phyloP scores from a whole-genome alignment of 2,797 vertebrate species.

The Taenioides sp. region DNA sequence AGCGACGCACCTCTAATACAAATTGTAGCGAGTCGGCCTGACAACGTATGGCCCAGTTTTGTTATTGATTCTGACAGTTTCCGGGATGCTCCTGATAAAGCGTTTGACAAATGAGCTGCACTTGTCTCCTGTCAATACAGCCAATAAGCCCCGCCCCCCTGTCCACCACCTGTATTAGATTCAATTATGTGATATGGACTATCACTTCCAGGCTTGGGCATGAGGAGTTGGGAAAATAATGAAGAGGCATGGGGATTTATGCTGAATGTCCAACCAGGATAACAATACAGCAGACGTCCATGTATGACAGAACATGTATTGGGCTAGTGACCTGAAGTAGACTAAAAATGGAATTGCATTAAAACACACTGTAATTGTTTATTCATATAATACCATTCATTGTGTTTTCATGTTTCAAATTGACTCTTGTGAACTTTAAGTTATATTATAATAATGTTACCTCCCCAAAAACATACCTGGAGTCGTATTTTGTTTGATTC shows the following conservation, averaged over 20 bases:
- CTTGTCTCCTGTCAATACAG: constrained; percentile 46
- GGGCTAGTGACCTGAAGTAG: not conserved
- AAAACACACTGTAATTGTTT: too few relatives aligned
- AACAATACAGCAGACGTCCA: not conserved
- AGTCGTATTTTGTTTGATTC: too few relatives aligned
- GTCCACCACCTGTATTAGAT: constrained; percentile 58
- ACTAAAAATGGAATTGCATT: too few relatives aligned
- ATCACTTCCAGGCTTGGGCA: constrained; percentile 28
- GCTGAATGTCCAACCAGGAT: not conserved
- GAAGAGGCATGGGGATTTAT: constrained; percentile 2
- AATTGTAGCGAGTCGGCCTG: constrained; percentile 47
- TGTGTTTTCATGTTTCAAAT: too few relatives aligned
- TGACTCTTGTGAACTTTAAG: too few relatives aligned
- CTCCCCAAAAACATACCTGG: too few relatives aligned
- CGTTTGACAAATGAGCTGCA: constrained; percentile 62
- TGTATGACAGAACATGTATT: not conserved
- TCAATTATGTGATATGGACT: constrained; percentile 69
- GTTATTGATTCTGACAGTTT: constrained; percentile 71
- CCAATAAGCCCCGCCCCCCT: constrained; percentile 53
- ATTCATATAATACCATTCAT: too few relatives aligned
- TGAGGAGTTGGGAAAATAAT: constrained; percentile 24
- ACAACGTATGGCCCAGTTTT: constrained; percentile 49
- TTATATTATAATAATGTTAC: too few relatives aligned
- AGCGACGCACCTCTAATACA: constrained; percentile 34
- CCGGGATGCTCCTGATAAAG: constrained; percentile 57